Percentiles rank a stretch among this genome's conserved stretches.
Conservation (phyloP, 2,888 invertebrate species). For the Macroteleia sp. region DNA sequence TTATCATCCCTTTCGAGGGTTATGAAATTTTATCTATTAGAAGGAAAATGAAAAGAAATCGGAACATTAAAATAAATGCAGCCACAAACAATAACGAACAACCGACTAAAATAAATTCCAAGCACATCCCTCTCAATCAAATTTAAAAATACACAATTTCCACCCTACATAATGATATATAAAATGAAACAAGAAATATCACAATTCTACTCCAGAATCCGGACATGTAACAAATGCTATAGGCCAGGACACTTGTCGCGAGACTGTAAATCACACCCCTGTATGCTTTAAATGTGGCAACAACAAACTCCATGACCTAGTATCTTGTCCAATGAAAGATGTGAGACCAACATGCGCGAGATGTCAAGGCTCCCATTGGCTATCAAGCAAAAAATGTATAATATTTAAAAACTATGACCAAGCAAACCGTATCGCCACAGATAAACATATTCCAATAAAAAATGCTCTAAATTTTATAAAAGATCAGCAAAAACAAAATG, state of each 20-base stretch:
- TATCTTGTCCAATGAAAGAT: neutral
- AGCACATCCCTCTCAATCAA: neutral
- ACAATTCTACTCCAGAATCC: neutral
- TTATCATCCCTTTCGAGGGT: neutral
- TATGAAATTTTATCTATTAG: neutral
- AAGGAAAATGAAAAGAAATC: neutral
- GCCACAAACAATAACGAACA: neutral
- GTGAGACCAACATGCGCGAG: neutral
- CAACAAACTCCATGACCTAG: neutral
- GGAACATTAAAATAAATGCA: neutral
- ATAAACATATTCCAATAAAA: neutral
- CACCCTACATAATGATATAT: neutral
- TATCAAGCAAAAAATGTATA: neutral
- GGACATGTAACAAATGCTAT: neutral
- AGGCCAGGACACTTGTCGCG: neutral
- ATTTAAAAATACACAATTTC: neutral
- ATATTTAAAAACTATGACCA: neutral
- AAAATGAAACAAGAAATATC: neutral
- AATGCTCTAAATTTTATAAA: neutral
- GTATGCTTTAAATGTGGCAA: neutral
- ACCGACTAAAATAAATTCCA: neutral
- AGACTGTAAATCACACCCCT: neutral
- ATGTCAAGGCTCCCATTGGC: neutral
- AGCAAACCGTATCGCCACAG: slow-evolving; percentile 1
- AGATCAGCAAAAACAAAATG: neutral